Base-by-base conservation (phyloP, 2,888 invertebrate genomes). In the Synanthedon tipuliformis region DNA sequence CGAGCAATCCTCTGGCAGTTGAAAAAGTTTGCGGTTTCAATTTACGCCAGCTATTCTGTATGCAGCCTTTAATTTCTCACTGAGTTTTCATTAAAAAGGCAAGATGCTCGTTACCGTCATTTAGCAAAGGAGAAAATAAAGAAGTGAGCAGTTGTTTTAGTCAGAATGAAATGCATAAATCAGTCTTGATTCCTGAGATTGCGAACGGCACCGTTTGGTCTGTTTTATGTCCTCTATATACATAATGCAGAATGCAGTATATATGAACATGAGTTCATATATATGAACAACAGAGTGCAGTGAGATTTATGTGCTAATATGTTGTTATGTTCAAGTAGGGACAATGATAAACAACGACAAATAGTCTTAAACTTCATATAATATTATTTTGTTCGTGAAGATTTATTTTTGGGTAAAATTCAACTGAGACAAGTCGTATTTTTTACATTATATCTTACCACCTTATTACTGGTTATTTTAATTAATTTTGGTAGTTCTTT, bases 91-190 rank as follows among this genome's bases (percentile, higher is more conserved):
- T 80, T 78, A 76, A 74, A 66, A 70, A 70, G 62, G 69, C 72
- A 73, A 78, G 78, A 74, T 71, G 73, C 78, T 78, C 76, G 78
- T 80, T 81, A 77, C 73, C 68, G 74, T 63, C 71, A 73, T 76
- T 80, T 75, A 73, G 60, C 58, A 61, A 34, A 34, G 63, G 73
- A 75, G 73, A 72, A 66, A 65, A 71, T 57, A 59, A 57, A 56
- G 62, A 65, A 65, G 67, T 66, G 69, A 69, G 61, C 68, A 66
- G 71, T 80, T 78, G 78, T 78, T 76, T 69, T 71, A 73, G 68
- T 66, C 71, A 66, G 72, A 81, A 82, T 82, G 74, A 78, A 78
- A 78, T 69, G 73, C 78, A 78, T 83, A 81, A 83, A 81, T 83
- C 81, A 81, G 65, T 59, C 68, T 65, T 64, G 72, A 69, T 73